Evolutionary conservation across 2,888 invertebrate genomes (phyloP), one percentile per base, ranked within the genome.

Genomic region (Chrysolina haemoptera): DNA sequence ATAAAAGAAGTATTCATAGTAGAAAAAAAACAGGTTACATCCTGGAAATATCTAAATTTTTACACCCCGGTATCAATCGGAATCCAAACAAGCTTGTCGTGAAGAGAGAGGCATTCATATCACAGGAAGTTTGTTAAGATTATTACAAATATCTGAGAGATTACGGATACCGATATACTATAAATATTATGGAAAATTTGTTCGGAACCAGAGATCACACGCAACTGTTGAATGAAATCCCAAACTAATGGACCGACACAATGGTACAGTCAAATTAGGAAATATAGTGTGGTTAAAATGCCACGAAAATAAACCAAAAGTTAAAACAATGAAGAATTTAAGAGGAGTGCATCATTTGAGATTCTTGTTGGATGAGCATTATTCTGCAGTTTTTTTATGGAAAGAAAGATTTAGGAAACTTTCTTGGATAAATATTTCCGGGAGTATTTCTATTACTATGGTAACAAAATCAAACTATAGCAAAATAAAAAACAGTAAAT

Each of bases 101-200:
- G 74, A 71, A 73, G 71, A 73, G 66, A 67, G 73, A 66, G 10
- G 40, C 74, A 69, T 76, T 75, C 70, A 76, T 74, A 76, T 76
- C 70, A 78, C 78, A 79, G 81, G 81, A 81, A 81, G 81, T 81
- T 81, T 79, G 78, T 77, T 76, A 73, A 79, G 79, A 79, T 79
- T 81, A 76, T 76, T 74, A 73, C 68, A 76, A 69, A 79, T 80
- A 81, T 81, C 78, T 77, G 78, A 59, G 64, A 79, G 78, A 77
- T 78, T 77, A 78, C 77, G 74, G 70, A 69, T 67, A 72, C 63
- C 73, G 73, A 78, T 76, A 76, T 65, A 50, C 50, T 69, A 68
- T 71, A 66, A 64, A 75, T 66, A 75, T 62, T 68, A 69, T 71
- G 53, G 20, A 40, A 41, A 67, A 27, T 59, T 59, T 35, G 35